Evolutionary conservation across 2,113 vertebrate genomes (phyloP), one percentile per base, ranked within the genome.

Genomic region (Sylvia atricapilla): DNA sequence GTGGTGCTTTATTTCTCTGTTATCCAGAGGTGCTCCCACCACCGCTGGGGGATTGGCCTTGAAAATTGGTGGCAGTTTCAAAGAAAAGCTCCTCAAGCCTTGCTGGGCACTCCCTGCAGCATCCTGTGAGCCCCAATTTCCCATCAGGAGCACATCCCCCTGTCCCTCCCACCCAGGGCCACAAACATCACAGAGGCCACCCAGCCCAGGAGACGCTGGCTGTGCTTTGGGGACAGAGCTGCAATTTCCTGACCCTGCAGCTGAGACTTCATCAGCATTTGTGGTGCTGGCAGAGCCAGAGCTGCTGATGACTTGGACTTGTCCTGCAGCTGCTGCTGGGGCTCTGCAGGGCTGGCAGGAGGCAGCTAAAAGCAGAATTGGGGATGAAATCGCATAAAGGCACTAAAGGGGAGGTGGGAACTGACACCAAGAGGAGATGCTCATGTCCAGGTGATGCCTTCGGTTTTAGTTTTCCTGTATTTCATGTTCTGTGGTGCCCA

Each of bases 371-470:
- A 67, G 59, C 33, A 72, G 21, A 53, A 47, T 15, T 13, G 6
- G 44, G 53, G 46, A 22, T 62, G 50, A 41, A 60, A 31, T 4
- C 46, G 50, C 10, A 2, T 7, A 3, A 24, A 44, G 30, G 9
- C 31, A 24, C 33, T 55, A 33, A 33, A 10, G 5, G 18, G 3
- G 19, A 60, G 53, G 7, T 4, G 35, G 56, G 43, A n/a, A 11
- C 44, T 12, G 87, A 9, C 55, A 47, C 12, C 50, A 19, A 21
- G 15, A 58, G n/a, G 41, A 39, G 31, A 27, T 13, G 33, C 9
- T 60, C 15, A 1, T 0, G 0, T 6, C 13, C 8, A 17, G 31
- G 20, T n/a, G 20, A 56, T 56, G 55, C 55, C 13, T 56, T 9
- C 2, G n/a, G 16, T 56, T 56, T 33, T 1, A 33, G 4, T 13